Base-by-base conservation (phyloP, 1,140 invertebrate genomes). In the Drosophila murphyi region DNA sequence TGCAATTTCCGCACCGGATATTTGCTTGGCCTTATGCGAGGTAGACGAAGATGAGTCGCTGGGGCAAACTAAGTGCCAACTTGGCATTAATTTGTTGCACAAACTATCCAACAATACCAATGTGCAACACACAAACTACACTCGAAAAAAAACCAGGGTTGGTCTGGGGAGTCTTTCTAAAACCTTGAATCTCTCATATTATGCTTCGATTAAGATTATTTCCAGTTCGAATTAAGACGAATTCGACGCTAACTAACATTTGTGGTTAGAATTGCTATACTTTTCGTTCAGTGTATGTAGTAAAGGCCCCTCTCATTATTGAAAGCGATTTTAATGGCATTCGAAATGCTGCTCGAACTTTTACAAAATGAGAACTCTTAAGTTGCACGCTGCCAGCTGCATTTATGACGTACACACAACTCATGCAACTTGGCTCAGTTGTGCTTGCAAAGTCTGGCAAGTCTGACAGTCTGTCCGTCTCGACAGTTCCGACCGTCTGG, bases 1-100 rank as follows among this genome's bases (percentile, higher is more conserved):
- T 87, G 83, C 85, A 87, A 87, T 87, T 87, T 87, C 83, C 83
- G 80, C 37, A 48, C 62, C 85, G 80, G 80, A 87, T 87, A 88
- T 87, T 87, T 87, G 76, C 62, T 71, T 55, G 54, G 47, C 72
- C 69, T 48, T 70, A 37, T 61, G 48, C 35, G 12, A 35, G 29
- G 29, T 5, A 32, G 54, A 51, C 43, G n/a, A 73, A 55, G 73
- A 50, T 39, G 50, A 57, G 39, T 31, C 56, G 50, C 52, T 68
- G 67, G 60, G 61, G 69, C 51, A 72, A 69, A 73, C 56, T 69
- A 61, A 77, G 60, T 69, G 78, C 71, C 82, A 88, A 82, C 76
- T 88, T 87, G 82, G 72, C 76, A 76, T 79, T 80, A 87, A 87
- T 88, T 87, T 88, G 79, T 76, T 79, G 79, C 80, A 82, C 79